These are phyloP conservation scores for Aphidius colemani DNA, from an alignment of 2,888 invertebrate genomes.

Conservation along the genomic window DNA sequence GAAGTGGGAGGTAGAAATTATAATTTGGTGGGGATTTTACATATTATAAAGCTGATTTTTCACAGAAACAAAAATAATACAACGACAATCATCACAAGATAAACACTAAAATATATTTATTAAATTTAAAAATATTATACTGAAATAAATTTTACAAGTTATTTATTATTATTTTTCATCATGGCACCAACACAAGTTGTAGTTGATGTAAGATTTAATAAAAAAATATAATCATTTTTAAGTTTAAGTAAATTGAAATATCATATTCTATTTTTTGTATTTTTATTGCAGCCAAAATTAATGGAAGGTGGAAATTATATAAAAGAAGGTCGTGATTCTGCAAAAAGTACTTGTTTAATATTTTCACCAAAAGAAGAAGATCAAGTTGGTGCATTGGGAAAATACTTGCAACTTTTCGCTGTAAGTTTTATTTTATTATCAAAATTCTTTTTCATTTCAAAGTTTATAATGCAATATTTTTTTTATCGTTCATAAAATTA, in stretches of 20 bases:
- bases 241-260: conserved; percentile 4
- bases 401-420: conserved; percentile 86
- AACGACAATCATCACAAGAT: neutral
- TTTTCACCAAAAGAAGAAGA: conserved; percentile 84
- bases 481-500: too few species aligned
- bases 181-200: conserved; percentile 13
- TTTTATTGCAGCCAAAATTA: conserved; percentile 70
- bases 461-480: too few species aligned
- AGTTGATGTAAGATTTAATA: conserved; percentile 14
- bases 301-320: conserved; percentile 85
- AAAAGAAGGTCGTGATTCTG: conserved; percentile 75
- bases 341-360: conserved; percentile 79
- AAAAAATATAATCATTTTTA: neutral
- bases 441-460: too few species aligned
- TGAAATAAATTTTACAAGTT: too few species aligned
- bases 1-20: neutral
- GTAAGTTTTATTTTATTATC: conserved; percentile 57
- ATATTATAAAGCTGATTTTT: conserved; percentile 22
- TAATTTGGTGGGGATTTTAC: conserved; percentile 11
- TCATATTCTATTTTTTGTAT: conserved; percentile 7
- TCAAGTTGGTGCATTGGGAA: conserved; percentile 86
- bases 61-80: neutral
- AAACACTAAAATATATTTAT: too few species aligned
- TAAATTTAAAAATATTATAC: too few species aligned
- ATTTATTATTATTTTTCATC: neutral